phyloP scores from a whole-genome alignment of 2,888 invertebrate genomes.

The Drosophila limbata region DNA sequence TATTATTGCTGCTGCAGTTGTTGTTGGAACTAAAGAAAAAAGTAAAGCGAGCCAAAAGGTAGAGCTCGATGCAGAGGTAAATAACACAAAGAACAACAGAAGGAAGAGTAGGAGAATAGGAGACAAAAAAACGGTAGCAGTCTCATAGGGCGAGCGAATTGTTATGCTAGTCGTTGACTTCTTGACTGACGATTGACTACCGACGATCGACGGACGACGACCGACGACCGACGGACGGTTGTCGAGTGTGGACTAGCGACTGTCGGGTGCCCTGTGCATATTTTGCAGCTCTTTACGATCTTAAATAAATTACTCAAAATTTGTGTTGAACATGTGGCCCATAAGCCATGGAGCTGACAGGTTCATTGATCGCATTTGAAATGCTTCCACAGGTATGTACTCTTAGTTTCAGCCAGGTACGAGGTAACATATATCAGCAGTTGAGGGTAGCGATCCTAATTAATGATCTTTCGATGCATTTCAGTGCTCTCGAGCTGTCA shows the following conservation, averaged over 20 bases:
- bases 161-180: conserved; percentile 78
- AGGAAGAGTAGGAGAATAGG: not conserved
- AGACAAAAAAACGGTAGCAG: conserved; percentile 69
- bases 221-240: not conserved
- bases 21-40: conserved; percentile 39
- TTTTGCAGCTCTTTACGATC: conserved; percentile 76
- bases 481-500: conserved; percentile 60
- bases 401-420: not conserved
- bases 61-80: conserved; percentile 10
- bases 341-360: conserved; percentile 50
- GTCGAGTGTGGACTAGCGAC: conserved; percentile 11
- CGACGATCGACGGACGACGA: not conserved
- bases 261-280: conserved; percentile 59
- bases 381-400: conserved; percentile 38
- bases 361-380: conserved; percentile 81
- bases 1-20: conserved; percentile 47
- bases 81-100: conserved; percentile 21
- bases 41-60: conserved; percentile 20
- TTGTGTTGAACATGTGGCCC: conserved; percentile 54
- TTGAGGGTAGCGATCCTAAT: conserved; percentile 48
- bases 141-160: conserved; percentile 81
- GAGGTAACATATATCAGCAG: not conserved
- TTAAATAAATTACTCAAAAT: conserved; percentile 76
- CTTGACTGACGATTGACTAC: conserved; percentile 25
- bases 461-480: conserved; percentile 67